Evolutionary conservation across 2,113 vertebrate genomes (phyloP), one percentile per base, ranked within the genome.

Genomic region (Ceyx cyanopectus): DNA sequence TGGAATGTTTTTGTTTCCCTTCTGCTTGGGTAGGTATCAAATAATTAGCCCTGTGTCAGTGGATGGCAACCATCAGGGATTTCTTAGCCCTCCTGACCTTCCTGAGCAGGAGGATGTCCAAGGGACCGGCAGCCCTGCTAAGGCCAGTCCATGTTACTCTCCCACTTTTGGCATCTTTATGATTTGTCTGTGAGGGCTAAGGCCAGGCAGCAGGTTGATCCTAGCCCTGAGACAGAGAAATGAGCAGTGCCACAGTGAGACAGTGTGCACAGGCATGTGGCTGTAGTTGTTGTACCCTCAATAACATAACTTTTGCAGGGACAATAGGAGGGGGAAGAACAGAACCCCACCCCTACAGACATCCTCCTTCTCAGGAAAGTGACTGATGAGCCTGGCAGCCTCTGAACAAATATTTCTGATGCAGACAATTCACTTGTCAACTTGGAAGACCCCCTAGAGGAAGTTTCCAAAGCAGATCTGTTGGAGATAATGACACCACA

Each of bases 341-440:
- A 89, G 60, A 91, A 80, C 54, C 58, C 30, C 56, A 9, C 46
- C 46, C 45, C 45, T 19, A 46, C 0, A 1, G 81, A 74, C 70
- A 0, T 0, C 62, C 78, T 85, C 46, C 74, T 89, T 79, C 5
- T 4, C 12, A 0, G 54, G 51, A 70, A 96, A 85, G 66, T 85
- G 78, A 95, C 83, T 92, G 94, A 96, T 82, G 81, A 92, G 94
- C 87, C 83, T 94, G 95, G 92, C 89, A 96, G 91, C 66, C 90
- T 92, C 86, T 89, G 95, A 96, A 96, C 89, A 95, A 91, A 94
- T 95, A 96, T 94, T 96, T 95, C 92, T 68, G 75, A 95, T 76
- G 81, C 78, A 69, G 46, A 92, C 74, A 90, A 90, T 76, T 94
- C 93, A 70, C 89, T 92, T 96, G 92, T 92, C 92, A 94, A 67